Base-by-base conservation (phyloP, 2,888 invertebrate genomes). In the Griposia aprilina region DNA sequence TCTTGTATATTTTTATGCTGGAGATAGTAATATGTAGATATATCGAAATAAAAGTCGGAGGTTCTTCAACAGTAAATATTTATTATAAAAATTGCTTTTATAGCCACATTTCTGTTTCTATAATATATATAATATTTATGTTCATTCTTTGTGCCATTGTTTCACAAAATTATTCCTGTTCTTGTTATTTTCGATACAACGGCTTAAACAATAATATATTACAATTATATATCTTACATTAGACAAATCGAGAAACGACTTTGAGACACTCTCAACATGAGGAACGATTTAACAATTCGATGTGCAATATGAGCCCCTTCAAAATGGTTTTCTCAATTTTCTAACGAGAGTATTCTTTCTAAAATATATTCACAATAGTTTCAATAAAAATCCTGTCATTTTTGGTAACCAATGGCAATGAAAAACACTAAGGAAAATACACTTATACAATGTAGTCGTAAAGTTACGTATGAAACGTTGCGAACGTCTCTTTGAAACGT, bases 31-130 rank as follows among this genome's bases (percentile, higher is more conserved):
- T 41, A 23, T 15, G 11, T 15, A 65, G 15, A 45, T 36, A 62
- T 13, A 69, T 57, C 15, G 52, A 91, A 96, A 94, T 95, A 89
- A 96, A 96, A 96, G 92, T 82, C 95, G 52, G 78, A 87, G 90
- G 84, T 94, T 97, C 96, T 94, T 96, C 97, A 97, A 97, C 97
- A 97, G 97, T 97, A 97, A 97, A 97, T 97, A 97, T 97, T 97
- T 97, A 97, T 97, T 97, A 97, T 97, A 97, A 97, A 97, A 97
- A 97, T 96, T 97, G 96, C 96, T 96, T 96, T 96, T 96, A 97
- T 97, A 97, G 96, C 93, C 96, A 97, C 96, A 96, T 97, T 96
- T 96, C 96, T 96, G 96, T 96, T 96, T 95, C 95, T 95, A 96
- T 96, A 96, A 96, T 96, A 96, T 96, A 97, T 96, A 97, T 96